A percentile compares a stretch with the other conserved stretches of the same genome.
Conservation (phyloP, 2,797 vertebrate genomes). For the Darevskia mixta region DNA sequence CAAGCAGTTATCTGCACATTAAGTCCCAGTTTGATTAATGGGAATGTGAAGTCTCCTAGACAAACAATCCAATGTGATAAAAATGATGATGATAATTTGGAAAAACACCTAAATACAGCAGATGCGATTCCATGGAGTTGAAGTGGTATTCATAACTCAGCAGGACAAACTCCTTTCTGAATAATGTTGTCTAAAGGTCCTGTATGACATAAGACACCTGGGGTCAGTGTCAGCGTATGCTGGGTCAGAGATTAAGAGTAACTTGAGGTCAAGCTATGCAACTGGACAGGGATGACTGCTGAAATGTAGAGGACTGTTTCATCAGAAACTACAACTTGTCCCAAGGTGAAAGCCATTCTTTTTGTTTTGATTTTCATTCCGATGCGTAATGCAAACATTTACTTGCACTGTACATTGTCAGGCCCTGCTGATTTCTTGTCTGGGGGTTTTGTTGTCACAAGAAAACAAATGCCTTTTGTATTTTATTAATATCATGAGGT, state of each 20-base stretch:
- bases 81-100: neutral
- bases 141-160: neutral
- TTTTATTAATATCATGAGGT: slow-evolving; percentile 31
- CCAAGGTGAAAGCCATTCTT: neutral
- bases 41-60: neutral
- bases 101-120: neutral
- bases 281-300: neutral
- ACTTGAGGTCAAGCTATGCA: neutral
- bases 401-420: slow-evolving; percentile 20
- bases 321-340: neutral
- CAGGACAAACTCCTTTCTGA: neutral
- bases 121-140: neutral
- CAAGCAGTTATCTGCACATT: neutral
- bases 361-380: neutral
- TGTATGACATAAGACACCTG: neutral
- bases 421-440: slow-evolving; percentile 40
- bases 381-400: neutral
- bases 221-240: neutral
- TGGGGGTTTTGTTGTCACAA: slow-evolving; percentile 42
- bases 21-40: neutral
- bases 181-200: neutral
- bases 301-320: neutral
- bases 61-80: neutral
- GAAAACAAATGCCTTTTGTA: slow-evolving; percentile 19
- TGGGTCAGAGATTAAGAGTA: slow-evolving; percentile 4